These are phyloP conservation scores for Etheostoma cragini DNA, from an alignment of 2,113 vertebrate genomes.

Conservation along the genomic window DNA sequence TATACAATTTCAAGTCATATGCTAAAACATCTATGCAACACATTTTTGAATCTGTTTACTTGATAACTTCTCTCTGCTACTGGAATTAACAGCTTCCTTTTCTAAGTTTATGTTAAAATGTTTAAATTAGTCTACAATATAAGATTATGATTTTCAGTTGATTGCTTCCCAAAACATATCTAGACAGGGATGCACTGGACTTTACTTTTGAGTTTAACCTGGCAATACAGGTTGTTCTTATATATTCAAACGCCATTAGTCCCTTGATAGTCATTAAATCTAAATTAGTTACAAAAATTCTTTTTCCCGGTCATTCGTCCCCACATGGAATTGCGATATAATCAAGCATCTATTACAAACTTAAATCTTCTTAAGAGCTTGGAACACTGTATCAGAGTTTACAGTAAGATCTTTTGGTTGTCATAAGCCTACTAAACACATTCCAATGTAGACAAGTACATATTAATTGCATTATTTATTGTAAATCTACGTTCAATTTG, in stretches of 20 bases:
- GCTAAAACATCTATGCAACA: neutral
- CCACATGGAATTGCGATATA: slow-evolving; percentile 52
- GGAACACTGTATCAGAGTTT: slow-evolving; percentile 49
- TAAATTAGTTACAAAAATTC: slow-evolving; percentile 48
- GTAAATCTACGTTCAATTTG: slow-evolving; percentile 34
- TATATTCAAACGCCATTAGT: slow-evolving; percentile 36
- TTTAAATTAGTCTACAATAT: neutral
- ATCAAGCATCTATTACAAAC: slow-evolving; percentile 73
- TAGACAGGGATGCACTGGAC: neutral
- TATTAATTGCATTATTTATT: slow-evolving; percentile 38
- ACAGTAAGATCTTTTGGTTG: slow-evolving; percentile 19
- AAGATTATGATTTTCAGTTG: neutral
- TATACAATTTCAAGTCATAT: neutral
- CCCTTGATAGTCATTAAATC: slow-evolving; percentile 52
- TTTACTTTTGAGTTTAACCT: neutral
- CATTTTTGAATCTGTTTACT: neutral
- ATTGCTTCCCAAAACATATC: neutral
- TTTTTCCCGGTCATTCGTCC: slow-evolving; percentile 37
- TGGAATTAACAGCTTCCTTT: neutral
- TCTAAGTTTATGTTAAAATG: neutral
- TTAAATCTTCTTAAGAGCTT: slow-evolving; percentile 73
- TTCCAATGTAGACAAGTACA: neutral
- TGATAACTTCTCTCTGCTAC: neutral
- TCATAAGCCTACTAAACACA: slow-evolving; percentile 26
- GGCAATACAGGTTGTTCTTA: slow-evolving; percentile 12